These are phyloP conservation scores for Pelochelys cantorii DNA, from an alignment of 2,797 vertebrate species.

Conservation along the genomic window DNA sequence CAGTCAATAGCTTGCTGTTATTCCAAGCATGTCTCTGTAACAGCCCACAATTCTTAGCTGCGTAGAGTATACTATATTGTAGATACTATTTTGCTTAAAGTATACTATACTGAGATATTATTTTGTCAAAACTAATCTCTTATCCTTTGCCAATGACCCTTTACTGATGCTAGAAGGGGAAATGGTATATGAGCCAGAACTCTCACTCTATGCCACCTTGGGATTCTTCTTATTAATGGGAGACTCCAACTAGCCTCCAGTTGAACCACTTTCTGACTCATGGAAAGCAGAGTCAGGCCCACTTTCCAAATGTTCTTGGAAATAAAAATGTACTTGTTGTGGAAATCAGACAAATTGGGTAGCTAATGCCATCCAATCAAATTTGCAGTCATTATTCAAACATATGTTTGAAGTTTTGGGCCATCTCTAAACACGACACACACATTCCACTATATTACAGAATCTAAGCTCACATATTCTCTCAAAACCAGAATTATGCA, in stretches of 20 bases:
- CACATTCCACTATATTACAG: not conserved
- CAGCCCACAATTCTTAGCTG: too few species aligned
- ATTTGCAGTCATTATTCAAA: not conserved
- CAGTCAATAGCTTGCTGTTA: too few species aligned
- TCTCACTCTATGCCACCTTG: not conserved
- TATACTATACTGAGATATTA: not conserved
- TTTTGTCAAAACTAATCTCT: not conserved
- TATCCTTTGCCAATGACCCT: not conserved
- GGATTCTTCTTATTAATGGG: not conserved
- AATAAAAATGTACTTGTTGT: not conserved
- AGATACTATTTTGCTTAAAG: too few species aligned
- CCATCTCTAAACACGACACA: not conserved
- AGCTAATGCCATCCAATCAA: fast-evolving
- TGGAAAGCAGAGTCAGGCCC: not conserved
- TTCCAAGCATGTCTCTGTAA: too few species aligned
- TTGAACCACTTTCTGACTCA: not conserved
- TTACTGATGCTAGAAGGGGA: not conserved
- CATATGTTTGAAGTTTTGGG: not conserved
- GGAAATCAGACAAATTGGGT: fast-evolving
- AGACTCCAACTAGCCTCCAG: not conserved
- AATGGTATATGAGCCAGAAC: not conserved
- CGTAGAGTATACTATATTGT: not conserved
- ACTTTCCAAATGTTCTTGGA: too few species aligned
- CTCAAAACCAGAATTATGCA: fast-evolving
- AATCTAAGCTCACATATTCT: not conserved